Base-by-base conservation (phyloP, 2,888 invertebrate species). In the Leptopilina drosophilae region DNA sequence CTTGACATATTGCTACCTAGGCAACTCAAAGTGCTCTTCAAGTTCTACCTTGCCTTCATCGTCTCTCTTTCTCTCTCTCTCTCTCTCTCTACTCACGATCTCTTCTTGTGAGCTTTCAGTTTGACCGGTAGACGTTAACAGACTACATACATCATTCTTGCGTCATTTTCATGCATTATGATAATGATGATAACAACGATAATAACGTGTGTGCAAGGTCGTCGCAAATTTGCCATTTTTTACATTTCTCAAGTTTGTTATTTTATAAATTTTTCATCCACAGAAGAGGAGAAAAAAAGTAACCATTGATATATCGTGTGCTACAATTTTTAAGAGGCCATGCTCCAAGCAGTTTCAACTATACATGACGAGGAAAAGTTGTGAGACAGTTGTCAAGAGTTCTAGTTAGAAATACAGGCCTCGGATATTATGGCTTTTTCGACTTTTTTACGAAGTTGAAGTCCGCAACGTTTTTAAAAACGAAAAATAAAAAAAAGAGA, bases 1-100 rank as follows among this genome's bases (percentile, higher is more conserved):
- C 90, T 90, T 90, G 33, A 33, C 90, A 90, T 90, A 90, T 90
- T 88, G 90, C 90, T 90, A 89, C 88, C 90, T 88, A 89, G 89
- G 90, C 90, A 90, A 88, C 89, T 90, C 87, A 82, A 87, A 89
- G 89, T 87, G 86, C 88, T 87, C 89, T 90, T 85, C 85, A 88
- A 84, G 67, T 46, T 46, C 49, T 77, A 76, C 80, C 81, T 73
- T 69, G 77, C 79, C 77, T 82, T 83, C 84, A 82, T 82, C 79
- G 79, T 75, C 77, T 64, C 80, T 66, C 78, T 69, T 46, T 79
- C 42, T 69, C 81, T 79, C 79, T 33, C 33, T 33, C 33, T 33
- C 33, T 33, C 33, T 33, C 33, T 33, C 33, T 33, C 33, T 33
- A 33, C 33, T 33, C 33, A 81, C 81, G 79, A 76, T 83, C 78